Evolutionary conservation across 2,888 invertebrate species (phyloP).

Genomic region (Aquatica leii): DNA sequence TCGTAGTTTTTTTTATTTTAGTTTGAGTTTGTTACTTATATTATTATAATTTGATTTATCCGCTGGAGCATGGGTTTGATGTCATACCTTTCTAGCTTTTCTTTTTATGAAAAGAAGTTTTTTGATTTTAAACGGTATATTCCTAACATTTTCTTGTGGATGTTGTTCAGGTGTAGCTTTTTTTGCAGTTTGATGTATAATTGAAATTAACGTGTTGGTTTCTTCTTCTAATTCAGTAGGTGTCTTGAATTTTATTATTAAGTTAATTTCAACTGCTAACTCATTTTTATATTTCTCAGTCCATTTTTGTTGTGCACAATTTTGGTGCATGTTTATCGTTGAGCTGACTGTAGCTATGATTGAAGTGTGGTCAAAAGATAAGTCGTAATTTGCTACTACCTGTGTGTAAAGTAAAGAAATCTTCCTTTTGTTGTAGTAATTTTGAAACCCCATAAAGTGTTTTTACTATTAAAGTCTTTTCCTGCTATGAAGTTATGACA

Average conservation of each 20-base stretch:
- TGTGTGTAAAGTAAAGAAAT: neutral
- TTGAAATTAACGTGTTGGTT: conserved; percentile 4
- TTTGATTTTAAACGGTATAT: conserved; percentile 1
- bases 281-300: too few relatives aligned
- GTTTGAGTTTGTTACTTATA: too few relatives aligned
- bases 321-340: neutral
- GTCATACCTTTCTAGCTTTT: too few relatives aligned
- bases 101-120: neutral
- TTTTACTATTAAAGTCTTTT: neutral
- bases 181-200: conserved; percentile 3
- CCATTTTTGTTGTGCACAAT: conserved; percentile 6
- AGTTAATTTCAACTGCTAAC: neutral
- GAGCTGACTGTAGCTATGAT: conserved; percentile 8
- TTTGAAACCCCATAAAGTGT: too few relatives aligned
- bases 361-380: neutral
- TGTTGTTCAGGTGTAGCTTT: conserved; percentile 12
- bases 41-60: too few relatives aligned
- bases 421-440: too few relatives aligned
- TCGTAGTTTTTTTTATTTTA: neutral
- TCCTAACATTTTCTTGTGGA: neutral
- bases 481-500: conserved; percentile 1
- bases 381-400: neutral
- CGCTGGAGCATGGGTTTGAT: too few relatives aligned
- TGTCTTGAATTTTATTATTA: conserved; percentile 2
- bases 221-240: conserved; percentile 6